A percentile compares a stretch with the other conserved stretches of the same genome.
Conservation (phyloP, 2,797 vertebrate genomes). For the Rhabdophis nuchalis region DNA sequence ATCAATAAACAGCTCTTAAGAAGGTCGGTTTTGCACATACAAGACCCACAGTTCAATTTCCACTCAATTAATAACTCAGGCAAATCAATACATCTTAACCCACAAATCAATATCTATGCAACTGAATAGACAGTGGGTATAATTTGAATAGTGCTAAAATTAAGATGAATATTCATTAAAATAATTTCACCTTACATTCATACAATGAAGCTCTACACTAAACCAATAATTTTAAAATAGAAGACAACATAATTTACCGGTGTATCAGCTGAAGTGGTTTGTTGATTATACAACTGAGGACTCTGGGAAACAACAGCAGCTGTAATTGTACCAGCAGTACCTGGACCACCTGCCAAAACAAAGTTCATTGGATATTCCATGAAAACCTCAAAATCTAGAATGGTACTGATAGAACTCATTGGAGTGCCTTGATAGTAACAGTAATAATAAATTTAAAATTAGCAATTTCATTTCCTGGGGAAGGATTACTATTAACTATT, state of each 20-base stretch:
- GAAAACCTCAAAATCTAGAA: constrained; percentile 3
- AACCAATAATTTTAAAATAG: constrained; percentile 3
- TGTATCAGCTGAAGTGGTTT: constrained; percentile 75
- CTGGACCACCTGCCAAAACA: constrained; percentile 66
- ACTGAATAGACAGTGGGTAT: background rate
- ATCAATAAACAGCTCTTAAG: background rate
- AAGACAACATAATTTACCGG: constrained; percentile 65
- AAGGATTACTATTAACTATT: background rate
- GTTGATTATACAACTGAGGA: constrained; percentile 88
- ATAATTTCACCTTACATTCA: background rate
- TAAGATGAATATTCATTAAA: background rate
- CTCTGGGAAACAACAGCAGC: constrained; percentile 89
- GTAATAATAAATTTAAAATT: background rate
- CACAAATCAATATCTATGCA: background rate
- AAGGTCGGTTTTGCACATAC: background rate
- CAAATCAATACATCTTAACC: background rate
- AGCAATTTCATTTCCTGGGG: background rate
- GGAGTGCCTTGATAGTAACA: background rate
- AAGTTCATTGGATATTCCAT: constrained; percentile 26
- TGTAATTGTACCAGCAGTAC: constrained; percentile 74
- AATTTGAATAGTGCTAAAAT: background rate
- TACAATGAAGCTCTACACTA: background rate
- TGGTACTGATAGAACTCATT: constrained; percentile 31
- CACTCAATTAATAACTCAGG: background rate
- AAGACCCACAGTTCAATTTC: background rate